Conservation (phyloP, 92 coral and sea anemone genomes). For the Galaxea fascicularis region DNA sequence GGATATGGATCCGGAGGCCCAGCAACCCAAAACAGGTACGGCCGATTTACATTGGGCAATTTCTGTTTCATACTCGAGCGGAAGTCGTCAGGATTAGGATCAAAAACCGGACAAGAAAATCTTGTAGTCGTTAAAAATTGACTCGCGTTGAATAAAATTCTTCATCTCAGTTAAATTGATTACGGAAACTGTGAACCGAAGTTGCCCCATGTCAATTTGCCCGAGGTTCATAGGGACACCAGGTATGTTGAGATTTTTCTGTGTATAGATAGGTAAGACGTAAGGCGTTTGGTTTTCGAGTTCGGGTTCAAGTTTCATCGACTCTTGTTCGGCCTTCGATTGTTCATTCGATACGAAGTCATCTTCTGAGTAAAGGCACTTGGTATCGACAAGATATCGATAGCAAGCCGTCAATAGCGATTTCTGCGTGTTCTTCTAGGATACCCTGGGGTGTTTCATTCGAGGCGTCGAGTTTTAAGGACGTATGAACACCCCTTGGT, state of each 20-base stretch:
- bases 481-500: neutral
- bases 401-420: neutral
- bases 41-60: neutral
- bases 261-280: neutral
- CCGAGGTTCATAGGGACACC: neutral
- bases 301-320: neutral
- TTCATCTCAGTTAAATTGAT: too few relatives aligned
- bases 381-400: neutral
- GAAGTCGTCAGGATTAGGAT: neutral
- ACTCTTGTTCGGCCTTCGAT: neutral
- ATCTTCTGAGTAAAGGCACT: neutral
- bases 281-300: neutral
- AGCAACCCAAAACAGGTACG: neutral
- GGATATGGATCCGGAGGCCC: neutral
- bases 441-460: neutral
- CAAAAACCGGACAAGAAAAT: too few relatives aligned
- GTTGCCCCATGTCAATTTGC: neutral
- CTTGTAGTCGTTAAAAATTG: too few relatives aligned
- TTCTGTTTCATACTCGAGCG: neutral
- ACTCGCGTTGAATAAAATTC: too few relatives aligned
- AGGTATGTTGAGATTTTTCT: neutral
- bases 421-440: neutral
- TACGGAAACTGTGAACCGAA: neutral
- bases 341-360: neutral
- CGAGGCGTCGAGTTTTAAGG: conserved; percentile 1